Conservation (phyloP, 2,888 invertebrate genomes). For the Germaria angustata region DNA sequence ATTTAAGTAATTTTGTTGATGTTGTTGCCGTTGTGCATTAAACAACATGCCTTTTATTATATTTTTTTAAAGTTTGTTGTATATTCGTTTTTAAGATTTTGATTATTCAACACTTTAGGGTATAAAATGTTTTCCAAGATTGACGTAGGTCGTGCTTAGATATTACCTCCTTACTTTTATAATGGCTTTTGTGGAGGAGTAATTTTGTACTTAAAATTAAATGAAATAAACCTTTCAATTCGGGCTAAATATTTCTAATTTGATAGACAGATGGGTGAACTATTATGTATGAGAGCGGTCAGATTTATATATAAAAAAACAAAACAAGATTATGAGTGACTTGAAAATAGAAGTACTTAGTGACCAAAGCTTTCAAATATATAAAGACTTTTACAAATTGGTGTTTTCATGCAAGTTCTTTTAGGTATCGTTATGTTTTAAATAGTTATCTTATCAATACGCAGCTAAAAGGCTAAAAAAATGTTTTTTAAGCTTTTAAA, state of each 20-base stretch:
- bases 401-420: too few relatives aligned
- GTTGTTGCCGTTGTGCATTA: background rate
- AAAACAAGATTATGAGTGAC: too few relatives aligned
- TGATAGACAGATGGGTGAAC: background rate
- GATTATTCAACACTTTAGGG: constrained; percentile 58
- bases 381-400: too few relatives aligned
- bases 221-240: background rate
- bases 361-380: too few relatives aligned
- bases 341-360: too few relatives aligned
- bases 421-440: too few relatives aligned
- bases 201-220: background rate
- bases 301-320: background rate
- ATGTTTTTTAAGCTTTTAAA: too few relatives aligned
- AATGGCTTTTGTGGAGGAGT: background rate
- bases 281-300: background rate
- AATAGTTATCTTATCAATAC: too few relatives aligned
- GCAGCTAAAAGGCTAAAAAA: too few relatives aligned
- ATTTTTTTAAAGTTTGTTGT: background rate
- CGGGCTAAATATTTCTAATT: background rate
- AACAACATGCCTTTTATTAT: background rate
- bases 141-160: constrained; percentile 60
- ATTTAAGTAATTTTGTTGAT: background rate
- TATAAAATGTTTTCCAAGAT: constrained; percentile 36
- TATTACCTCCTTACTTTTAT: background rate
- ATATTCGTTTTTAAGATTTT: constrained; percentile 1